A percentile compares a stretch with the other conserved stretches of the same genome.
phyloP scores from a whole-genome alignment of 2,113 vertebrate species.

The Crotalus viridis region DNA sequence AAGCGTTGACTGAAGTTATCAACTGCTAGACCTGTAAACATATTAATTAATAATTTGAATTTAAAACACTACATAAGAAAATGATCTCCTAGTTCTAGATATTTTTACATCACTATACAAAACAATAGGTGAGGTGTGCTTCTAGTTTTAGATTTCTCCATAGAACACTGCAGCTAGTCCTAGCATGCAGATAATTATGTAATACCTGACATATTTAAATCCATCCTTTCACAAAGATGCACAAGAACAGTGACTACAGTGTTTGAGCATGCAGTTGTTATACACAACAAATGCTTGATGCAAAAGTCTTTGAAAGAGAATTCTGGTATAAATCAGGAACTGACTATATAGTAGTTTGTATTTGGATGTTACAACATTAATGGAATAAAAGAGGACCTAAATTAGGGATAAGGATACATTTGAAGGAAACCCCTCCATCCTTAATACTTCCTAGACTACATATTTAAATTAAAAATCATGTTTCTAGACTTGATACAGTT shows the following conservation, averaged over 20 bases:
- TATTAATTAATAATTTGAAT: neutral
- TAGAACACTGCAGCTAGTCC: neutral
- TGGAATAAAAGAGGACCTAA: neutral
- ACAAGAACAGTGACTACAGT: neutral
- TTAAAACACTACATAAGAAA: neutral
- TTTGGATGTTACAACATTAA: neutral
- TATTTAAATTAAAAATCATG: neutral
- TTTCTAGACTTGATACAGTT: neutral
- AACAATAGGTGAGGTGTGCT: neutral
- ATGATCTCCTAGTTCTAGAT: neutral
- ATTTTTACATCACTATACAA: neutral
- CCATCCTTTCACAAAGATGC: neutral
- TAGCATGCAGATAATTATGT: neutral
- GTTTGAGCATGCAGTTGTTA: neutral
- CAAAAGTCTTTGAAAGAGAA: neutral
- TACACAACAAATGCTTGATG: neutral
- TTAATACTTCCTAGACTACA: neutral
- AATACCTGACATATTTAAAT: neutral
- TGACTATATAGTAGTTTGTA: neutral
- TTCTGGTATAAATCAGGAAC: neutral
- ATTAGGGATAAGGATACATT: neutral
- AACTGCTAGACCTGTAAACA: constrained; percentile 84
- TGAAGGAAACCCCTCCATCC: neutral
- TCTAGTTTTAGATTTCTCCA: neutral
- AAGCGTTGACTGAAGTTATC: constrained; percentile 93